phyloP scores from a whole-genome alignment of 2,797 vertebrate species.

The Parambassis ranga region DNA sequence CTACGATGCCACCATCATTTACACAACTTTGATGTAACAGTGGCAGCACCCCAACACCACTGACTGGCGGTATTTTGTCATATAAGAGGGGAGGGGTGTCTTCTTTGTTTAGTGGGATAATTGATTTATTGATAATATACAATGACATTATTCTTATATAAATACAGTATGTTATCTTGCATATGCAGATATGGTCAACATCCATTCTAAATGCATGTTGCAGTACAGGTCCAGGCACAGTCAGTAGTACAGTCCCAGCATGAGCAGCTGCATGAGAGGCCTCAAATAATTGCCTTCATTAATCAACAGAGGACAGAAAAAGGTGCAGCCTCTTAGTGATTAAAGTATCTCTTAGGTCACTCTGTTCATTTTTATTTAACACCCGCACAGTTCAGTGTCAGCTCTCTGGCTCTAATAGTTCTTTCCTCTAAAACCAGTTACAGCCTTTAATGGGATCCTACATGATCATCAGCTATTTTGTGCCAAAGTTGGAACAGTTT shows the following conservation, averaged over 20 bases:
- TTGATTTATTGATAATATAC: background rate
- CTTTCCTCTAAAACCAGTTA: background rate
- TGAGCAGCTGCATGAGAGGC: constrained; percentile 21
- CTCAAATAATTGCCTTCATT: constrained; percentile 63
- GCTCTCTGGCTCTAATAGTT: background rate
- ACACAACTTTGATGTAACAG: constrained; percentile 33
- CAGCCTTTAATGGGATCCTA: background rate
- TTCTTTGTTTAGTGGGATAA: background rate
- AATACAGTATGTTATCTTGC: no score
- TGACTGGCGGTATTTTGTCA: no score
- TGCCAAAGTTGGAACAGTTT: background rate
- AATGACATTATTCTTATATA: no score
- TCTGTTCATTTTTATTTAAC: constrained; percentile 26
- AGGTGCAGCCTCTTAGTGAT: constrained; percentile 21
- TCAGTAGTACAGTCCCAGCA: background rate
- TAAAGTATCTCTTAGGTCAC: constrained; percentile 18
- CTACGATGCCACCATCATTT: constrained; percentile 31
- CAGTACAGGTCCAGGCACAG: background rate
- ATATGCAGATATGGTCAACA: no score
- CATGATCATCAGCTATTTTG: background rate
- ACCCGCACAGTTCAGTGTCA: background rate
- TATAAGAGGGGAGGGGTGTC: background rate
- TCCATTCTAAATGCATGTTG: background rate
- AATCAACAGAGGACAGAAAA: constrained; percentile 46
- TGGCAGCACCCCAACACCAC: constrained; percentile 1